These are phyloP conservation scores for Hypsopygia costalis DNA, from an alignment of 2,888 invertebrate genomes.

Conservation along the genomic window DNA sequence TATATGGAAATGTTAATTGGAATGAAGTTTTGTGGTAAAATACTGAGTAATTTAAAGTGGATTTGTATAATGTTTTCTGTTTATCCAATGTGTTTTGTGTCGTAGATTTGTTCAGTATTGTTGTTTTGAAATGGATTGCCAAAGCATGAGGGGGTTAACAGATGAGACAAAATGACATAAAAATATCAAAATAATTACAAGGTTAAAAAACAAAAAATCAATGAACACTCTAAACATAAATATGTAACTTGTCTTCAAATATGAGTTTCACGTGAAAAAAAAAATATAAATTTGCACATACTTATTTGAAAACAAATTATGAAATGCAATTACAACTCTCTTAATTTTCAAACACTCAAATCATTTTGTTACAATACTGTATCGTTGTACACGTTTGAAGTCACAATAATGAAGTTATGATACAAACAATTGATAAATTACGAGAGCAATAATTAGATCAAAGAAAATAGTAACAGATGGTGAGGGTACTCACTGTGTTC, in stretches of 20 bases:
- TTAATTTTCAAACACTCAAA: background rate
- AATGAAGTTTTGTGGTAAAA: constrained; percentile 11
- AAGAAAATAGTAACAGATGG: constrained; percentile 50
- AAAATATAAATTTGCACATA: background rate
- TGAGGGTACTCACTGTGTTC: constrained; percentile 71
- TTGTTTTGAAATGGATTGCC: background rate
- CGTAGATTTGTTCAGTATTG: background rate
- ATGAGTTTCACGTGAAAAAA: background rate
- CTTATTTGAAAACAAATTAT: constrained; percentile 12
- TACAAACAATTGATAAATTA: constrained; percentile 26
- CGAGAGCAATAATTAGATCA: constrained; percentile 54
- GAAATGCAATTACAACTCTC: constrained; percentile 1
- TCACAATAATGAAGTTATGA: background rate
- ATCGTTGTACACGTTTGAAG: constrained; percentile 3
- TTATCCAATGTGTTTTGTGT: background rate
- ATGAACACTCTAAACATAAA: background rate
- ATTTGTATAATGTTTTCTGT: background rate
- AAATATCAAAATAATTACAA: background rate
- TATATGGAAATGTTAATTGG: constrained; percentile 15
- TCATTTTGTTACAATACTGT: background rate
- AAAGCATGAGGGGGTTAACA: background rate
- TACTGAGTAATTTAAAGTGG: background rate
- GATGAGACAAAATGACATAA: background rate
- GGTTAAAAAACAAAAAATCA: background rate
- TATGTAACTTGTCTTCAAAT: background rate